Evolutionary conservation across 2,113 vertebrate genomes (phyloP).

Genomic region (Syngnathus floridae): DNA sequence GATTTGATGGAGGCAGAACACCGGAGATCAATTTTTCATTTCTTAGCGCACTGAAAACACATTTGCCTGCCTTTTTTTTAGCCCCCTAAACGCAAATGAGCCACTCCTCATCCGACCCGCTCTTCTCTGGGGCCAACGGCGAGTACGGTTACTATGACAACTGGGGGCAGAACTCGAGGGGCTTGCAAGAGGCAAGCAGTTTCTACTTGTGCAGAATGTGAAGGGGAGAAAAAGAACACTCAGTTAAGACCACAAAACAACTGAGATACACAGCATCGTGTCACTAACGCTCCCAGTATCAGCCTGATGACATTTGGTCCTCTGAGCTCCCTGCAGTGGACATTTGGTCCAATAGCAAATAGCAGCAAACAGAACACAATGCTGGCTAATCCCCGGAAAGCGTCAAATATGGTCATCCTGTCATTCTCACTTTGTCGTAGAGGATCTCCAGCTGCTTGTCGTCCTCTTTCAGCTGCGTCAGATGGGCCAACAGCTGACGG

Average conservation of each 20-base stretch:
- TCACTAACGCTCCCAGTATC: neutral
- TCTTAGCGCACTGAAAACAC: no score
- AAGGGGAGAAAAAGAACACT: no score
- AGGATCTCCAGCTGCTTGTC: slow-evolving; percentile 71
- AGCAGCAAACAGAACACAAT: slow-evolving; percentile 16
- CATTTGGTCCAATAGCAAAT: neutral
- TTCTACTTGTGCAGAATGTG: no score
- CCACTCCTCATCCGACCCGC: no score
- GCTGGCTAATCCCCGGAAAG: neutral
- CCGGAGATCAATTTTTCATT: neutral
- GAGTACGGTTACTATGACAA: no score
- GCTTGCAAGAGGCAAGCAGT: no score
- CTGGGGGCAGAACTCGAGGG: no score
- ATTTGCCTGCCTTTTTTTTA: no score
- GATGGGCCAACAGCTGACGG: slow-evolving; percentile 70
- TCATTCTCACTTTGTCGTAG: slow-evolving; percentile 80
- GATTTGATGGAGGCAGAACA: slow-evolving; percentile 12
- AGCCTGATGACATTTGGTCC: neutral
- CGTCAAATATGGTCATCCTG: slow-evolving; percentile 1
- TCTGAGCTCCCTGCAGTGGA: neutral
- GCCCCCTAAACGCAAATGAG: no score
- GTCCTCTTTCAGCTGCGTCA: slow-evolving; percentile 71
- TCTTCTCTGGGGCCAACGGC: no score
- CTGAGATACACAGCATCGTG: no score
- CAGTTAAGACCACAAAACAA: no score